These are phyloP conservation scores for Cyanoramphus novaezelandiae DNA, from an alignment of 2,113 vertebrate species.

Conservation along the genomic window DNA sequence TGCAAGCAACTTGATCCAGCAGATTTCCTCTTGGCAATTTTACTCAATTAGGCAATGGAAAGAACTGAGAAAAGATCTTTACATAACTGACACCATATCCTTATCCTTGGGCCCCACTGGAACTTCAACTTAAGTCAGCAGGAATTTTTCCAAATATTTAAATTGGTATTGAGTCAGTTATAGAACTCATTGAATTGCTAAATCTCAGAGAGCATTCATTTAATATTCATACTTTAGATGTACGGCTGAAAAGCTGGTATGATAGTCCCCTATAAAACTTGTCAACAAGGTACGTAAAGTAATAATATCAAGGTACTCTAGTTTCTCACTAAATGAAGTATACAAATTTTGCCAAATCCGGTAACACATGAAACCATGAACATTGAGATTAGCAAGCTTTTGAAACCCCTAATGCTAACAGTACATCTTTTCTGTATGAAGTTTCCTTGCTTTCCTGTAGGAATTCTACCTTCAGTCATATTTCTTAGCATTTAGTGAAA, in stretches of 20 bases:
- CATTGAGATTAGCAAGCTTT: not conserved
- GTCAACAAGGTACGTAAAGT: not conserved
- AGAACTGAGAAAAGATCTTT: not conserved
- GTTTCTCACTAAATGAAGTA: not conserved
- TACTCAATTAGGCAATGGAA: not conserved
- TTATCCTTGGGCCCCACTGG: not conserved
- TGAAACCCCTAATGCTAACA: not conserved
- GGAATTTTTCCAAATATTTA: not conserved
- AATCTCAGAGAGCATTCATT: not conserved
- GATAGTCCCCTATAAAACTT: not conserved
- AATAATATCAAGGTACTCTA: not conserved
- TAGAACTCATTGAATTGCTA: not conserved
- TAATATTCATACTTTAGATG: not conserved
- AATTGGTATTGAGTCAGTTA: not conserved
- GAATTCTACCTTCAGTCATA: not conserved
- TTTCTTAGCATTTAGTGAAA: not conserved
- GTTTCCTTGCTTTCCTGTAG: not conserved
- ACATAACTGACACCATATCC: not conserved
- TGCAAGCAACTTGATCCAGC: not conserved
- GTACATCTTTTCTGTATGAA: not conserved
- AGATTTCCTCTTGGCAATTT: not conserved
- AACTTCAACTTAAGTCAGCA: not conserved
- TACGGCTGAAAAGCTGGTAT: not conserved
- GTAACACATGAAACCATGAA: not conserved
- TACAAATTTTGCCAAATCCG: not conserved